These are phyloP conservation scores for Cantharis flavilabris DNA, from an alignment of 2,888 invertebrate species.

Conservation along the genomic window DNA sequence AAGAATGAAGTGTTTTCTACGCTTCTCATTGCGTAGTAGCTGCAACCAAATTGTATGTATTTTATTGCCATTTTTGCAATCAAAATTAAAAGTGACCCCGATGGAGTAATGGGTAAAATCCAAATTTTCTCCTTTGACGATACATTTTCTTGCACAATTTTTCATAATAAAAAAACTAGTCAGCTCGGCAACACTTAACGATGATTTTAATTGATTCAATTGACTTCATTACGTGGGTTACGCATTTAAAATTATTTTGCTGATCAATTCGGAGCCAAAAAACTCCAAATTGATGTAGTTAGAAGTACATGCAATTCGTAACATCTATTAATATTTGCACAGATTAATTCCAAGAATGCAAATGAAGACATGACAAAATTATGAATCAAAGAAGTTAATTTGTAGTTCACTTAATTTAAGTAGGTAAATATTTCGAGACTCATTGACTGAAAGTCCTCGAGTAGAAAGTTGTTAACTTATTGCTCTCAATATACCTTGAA, in stretches of 20 bases:
- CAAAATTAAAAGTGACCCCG: neutral
- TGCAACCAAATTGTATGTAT: neutral
- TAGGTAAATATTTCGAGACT: neutral
- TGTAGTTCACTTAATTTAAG: neutral
- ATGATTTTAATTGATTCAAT: constrained; percentile 3
- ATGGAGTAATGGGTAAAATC: neutral
- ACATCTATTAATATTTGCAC: constrained; percentile 7
- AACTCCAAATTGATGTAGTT: neutral
- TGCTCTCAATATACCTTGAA: neutral
- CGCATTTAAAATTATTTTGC: constrained; percentile 2
- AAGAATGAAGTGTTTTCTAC: too few relatives aligned
- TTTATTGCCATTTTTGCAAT: neutral
- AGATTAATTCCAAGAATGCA: neutral
- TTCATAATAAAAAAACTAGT: neutral
- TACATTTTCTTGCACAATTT: neutral
- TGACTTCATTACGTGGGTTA: constrained; percentile 2
- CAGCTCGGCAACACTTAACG: constrained; percentile 1
- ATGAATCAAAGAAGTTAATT: neutral
- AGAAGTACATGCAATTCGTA: constrained; percentile 1
- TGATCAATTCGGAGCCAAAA: constrained; percentile 1
- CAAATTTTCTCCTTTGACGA: neutral
- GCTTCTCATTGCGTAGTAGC: too few relatives aligned
- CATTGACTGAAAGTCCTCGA: neutral
- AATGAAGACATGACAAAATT: neutral
- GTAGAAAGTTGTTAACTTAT: neutral